A percentile compares a stretch with the other conserved stretches of the same genome.
Conservation (phyloP, 2,797 vertebrate genomes). For the Melanotaenia maccullochi region DNA sequence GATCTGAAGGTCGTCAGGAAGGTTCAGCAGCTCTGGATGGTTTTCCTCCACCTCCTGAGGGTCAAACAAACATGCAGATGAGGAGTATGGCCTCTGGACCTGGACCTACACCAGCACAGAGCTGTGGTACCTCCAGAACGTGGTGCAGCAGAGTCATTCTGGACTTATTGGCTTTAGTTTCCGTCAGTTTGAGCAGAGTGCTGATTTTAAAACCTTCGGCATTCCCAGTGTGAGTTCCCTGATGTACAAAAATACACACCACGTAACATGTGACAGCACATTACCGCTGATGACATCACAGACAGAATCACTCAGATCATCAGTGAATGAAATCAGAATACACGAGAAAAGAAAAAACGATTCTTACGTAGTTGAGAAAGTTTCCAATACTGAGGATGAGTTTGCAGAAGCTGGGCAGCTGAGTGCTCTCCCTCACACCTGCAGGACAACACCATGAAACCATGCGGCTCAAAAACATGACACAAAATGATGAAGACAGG, state of each 20-base stretch:
- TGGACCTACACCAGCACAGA: not conserved
- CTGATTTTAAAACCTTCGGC: slow-evolving; percentile 91
- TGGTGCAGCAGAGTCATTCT: slow-evolving; percentile 89
- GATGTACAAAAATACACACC: not conserved
- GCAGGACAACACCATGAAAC: slow-evolving; percentile 3
- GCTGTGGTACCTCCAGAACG: slow-evolving; percentile 80
- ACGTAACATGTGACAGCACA: slow-evolving; percentile 7
- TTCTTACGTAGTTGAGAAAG: slow-evolving; percentile 91
- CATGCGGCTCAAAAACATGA: not conserved
- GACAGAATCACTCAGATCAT: too few species aligned
- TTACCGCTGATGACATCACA: too few species aligned
- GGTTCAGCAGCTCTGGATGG: slow-evolving; percentile 85
- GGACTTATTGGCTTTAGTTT: slow-evolving; percentile 90
- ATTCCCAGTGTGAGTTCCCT: slow-evolving; percentile 91
- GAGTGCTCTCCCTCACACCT: slow-evolving; percentile 85
- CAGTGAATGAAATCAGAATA: too few species aligned
- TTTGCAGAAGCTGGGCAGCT: slow-evolving; percentile 87
- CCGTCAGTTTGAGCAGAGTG: slow-evolving; percentile 88
- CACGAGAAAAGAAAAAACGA: not conserved
- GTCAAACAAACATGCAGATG: slow-evolving; percentile 11
- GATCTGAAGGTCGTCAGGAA: slow-evolving; percentile 85
- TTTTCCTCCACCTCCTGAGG: slow-evolving; percentile 86
- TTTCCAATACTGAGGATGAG: slow-evolving; percentile 91
- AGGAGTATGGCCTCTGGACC: not conserved
- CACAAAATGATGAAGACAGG: too few species aligned